Conservation (phyloP, 2,888 invertebrate species). For the Lampropteryx suffumata region DNA sequence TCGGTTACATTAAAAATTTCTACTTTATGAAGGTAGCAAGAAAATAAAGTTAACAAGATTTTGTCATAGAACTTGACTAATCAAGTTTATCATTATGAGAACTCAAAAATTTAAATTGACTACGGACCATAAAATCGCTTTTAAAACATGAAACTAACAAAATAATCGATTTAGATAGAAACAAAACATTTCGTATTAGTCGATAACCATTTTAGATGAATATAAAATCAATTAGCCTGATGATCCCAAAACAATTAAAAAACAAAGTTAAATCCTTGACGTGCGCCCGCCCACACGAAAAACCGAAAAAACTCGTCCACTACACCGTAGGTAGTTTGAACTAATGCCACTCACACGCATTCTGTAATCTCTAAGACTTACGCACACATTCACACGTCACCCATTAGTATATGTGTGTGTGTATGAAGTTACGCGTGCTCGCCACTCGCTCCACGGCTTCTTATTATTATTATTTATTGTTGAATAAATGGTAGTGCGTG, state of each 20-base stretch:
- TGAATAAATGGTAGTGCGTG: conserved; percentile 83
- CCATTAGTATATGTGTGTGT: conserved; percentile 74
- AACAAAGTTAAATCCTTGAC: conserved; percentile 69
- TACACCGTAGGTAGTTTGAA: conserved; percentile 43
- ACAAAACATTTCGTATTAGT: not conserved
- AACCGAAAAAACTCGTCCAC: conserved; percentile 61
- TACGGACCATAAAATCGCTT: no score
- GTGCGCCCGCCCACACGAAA: conserved; percentile 77
- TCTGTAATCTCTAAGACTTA: conserved; percentile 36
- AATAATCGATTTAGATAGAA: not conserved
- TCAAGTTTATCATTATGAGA: no score
- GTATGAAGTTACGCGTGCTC: conserved; percentile 76
- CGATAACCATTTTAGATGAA: conserved; percentile 27
- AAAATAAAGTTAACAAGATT: not conserved
- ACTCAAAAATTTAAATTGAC: no score
- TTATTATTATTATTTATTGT: conserved; percentile 83
- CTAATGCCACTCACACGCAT: conserved; percentile 38
- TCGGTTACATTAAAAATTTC: conserved; percentile 1
- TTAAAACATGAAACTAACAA: conserved; percentile 1
- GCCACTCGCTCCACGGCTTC: conserved; percentile 81
- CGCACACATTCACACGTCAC: conserved; percentile 55
- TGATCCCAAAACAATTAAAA: conserved; percentile 71
- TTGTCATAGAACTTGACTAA: no score
- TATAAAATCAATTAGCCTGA: conserved; percentile 52
- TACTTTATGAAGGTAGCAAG: not conserved